Conservation (phyloP, 2,113 vertebrate genomes). For the Uropsilus gracilis region DNA sequence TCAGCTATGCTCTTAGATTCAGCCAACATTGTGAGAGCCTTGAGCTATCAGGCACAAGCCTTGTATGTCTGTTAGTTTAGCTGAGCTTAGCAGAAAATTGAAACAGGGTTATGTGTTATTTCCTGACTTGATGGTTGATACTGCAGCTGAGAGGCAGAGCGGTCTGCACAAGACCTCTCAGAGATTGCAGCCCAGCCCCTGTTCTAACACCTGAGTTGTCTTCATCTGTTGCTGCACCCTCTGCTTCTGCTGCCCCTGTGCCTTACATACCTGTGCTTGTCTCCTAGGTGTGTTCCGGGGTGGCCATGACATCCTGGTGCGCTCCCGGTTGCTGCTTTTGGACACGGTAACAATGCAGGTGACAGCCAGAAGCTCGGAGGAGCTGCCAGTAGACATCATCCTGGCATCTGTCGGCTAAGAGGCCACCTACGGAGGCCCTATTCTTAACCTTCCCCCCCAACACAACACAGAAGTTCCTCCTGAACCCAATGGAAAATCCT, state of each 20-base stretch:
- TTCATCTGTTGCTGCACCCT: background rate
- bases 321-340: slow-evolving; percentile 86
- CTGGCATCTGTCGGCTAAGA: slow-evolving; percentile 88
- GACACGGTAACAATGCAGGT: slow-evolving; percentile 91
- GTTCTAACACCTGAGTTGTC: background rate
- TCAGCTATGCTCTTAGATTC: background rate
- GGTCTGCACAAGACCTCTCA: background rate
- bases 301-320: slow-evolving; percentile 88
- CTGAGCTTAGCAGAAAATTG: background rate
- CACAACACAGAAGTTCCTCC: background rate
- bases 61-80: background rate
- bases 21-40: background rate
- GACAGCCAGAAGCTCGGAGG: slow-evolving; percentile 87
- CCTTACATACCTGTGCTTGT: background rate
- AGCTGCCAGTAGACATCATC: slow-evolving; percentile 87
- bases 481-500: background rate
- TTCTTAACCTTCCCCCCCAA: background rate
- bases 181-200: background rate
- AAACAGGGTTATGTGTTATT: background rate
- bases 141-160: background rate
- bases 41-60: background rate
- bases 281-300: slow-evolving; percentile 89
- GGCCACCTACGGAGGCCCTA: accelerated
- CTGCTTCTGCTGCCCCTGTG: too few species aligned
- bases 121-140: background rate